Evolutionary conservation across 2,797 vertebrate species (phyloP).

Genomic region (Neosilurus mollespiculum): DNA sequence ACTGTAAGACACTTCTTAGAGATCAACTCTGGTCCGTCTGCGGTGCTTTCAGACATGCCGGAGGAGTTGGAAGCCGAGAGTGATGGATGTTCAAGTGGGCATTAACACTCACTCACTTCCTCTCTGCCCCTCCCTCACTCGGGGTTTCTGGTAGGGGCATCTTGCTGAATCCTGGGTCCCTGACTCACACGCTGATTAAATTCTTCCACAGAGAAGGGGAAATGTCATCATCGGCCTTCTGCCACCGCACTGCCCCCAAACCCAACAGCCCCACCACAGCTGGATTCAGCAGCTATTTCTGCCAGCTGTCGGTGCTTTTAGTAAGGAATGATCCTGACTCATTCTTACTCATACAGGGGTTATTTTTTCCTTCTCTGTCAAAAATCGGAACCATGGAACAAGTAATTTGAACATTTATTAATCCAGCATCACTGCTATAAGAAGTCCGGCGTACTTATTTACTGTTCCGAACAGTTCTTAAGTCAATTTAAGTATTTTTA

Average conservation of each 20-base stretch:
- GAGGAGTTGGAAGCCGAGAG: no score
- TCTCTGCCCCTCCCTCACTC: not conserved
- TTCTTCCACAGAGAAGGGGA: slow-evolving; percentile 39
- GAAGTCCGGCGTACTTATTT: not conserved
- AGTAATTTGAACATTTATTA: not conserved
- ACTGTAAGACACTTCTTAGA: not conserved
- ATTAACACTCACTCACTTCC: not conserved
- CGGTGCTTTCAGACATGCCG: not conserved
- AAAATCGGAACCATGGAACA: slow-evolving; percentile 1
- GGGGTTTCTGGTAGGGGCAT: not conserved
- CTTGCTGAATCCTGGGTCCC: not conserved
- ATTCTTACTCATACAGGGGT: not conserved
- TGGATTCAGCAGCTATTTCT: slow-evolving; percentile 30
- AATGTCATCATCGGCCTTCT: slow-evolving; percentile 47
- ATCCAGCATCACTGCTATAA: not conserved
- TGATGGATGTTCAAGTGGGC: not conserved
- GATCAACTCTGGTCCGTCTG: not conserved
- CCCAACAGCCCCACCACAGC: not conserved
- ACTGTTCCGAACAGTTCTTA: not conserved
- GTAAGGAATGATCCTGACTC: slow-evolving; percentile 19
- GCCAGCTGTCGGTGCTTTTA: slow-evolving; percentile 15
- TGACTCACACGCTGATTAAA: slow-evolving; percentile 38
- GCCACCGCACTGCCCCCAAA: slow-evolving; percentile 47
- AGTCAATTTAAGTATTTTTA: no score
- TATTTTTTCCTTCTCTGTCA: not conserved